Conservation (phyloP, 2,113 vertebrate species). For the Syngnathus scovelli region DNA sequence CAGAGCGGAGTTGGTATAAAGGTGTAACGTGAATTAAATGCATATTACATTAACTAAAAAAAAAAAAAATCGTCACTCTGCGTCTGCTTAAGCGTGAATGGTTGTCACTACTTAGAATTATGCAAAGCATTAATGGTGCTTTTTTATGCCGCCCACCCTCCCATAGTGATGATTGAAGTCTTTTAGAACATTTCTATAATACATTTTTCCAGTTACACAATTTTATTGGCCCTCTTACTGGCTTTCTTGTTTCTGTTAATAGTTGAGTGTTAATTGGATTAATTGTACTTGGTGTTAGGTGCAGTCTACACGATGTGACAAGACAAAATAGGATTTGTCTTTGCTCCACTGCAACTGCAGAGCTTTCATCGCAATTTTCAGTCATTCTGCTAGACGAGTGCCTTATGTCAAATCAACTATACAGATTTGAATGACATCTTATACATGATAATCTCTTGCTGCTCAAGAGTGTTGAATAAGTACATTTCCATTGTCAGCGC, state of each 20-base stretch:
- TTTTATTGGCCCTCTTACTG: no score
- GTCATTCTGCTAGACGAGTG: neutral
- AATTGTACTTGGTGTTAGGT: neutral
- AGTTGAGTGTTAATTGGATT: neutral
- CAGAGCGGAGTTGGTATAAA: neutral
- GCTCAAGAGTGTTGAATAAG: neutral
- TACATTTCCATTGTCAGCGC: neutral
- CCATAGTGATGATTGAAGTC: no score
- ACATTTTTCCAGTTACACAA: no score
- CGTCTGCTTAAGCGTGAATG: neutral
- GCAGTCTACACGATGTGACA: neutral
- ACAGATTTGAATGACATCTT: neutral
- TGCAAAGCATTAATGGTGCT: no score
- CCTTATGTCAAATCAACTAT: neutral
- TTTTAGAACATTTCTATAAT: no score
- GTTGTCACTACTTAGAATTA: no score
- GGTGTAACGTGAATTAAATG: neutral
- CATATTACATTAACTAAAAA: neutral
- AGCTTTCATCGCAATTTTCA: neutral
- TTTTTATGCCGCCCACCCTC: no score
- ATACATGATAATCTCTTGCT: neutral
- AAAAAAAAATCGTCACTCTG: neutral
- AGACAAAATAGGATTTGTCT: neutral
- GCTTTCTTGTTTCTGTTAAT: neutral
- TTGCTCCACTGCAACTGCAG: neutral